Conservation (phyloP, 2,888 invertebrate species). For the Ptilodon capucinus region DNA sequence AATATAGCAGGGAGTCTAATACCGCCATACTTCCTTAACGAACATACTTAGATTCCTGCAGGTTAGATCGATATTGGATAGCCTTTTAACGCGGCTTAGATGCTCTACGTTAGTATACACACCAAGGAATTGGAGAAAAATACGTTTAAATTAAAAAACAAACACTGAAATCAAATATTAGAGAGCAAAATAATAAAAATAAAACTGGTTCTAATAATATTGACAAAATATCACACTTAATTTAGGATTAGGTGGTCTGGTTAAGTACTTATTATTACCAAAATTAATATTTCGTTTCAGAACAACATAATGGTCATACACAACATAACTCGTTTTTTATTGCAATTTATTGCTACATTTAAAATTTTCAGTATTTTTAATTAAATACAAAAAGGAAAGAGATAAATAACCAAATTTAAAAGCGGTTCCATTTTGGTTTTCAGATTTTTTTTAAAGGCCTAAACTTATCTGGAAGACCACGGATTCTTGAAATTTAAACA, state of each 20-base stretch:
- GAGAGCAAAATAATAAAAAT: conserved; percentile 69
- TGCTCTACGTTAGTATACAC: background rate
- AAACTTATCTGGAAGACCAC: conserved; percentile 59
- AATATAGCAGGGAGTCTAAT: too few species aligned
- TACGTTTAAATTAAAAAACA: conserved; percentile 19
- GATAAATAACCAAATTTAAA: conserved; percentile 24
- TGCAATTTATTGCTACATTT: too few species aligned
- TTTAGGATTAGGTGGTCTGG: conserved; percentile 73
- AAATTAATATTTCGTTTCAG: conserved; percentile 47
- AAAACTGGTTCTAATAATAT: conserved; percentile 45
- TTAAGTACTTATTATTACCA: conserved; percentile 73
- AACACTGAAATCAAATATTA: conserved; percentile 42
- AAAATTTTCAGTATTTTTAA: conserved; percentile 3
- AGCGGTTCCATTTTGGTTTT: conserved; percentile 6
- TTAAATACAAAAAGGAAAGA: conserved; percentile 3
- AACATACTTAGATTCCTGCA: too few species aligned
- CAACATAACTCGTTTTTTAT: conserved; percentile 34
- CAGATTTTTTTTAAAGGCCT: conserved; percentile 45
- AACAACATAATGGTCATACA: conserved; percentile 64
- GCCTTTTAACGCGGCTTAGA: background rate
- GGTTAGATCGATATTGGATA: too few species aligned
- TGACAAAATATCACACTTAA: conserved; percentile 74
- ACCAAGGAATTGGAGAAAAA: conserved; percentile 17
- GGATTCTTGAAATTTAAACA: conserved; percentile 44
- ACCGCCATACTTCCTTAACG: too few species aligned